A percentile compares a stretch with the other conserved stretches of the same genome.
Evolutionary conservation across 2,888 invertebrate genomes (phyloP).

Genomic region (Rotaria macrura): DNA sequence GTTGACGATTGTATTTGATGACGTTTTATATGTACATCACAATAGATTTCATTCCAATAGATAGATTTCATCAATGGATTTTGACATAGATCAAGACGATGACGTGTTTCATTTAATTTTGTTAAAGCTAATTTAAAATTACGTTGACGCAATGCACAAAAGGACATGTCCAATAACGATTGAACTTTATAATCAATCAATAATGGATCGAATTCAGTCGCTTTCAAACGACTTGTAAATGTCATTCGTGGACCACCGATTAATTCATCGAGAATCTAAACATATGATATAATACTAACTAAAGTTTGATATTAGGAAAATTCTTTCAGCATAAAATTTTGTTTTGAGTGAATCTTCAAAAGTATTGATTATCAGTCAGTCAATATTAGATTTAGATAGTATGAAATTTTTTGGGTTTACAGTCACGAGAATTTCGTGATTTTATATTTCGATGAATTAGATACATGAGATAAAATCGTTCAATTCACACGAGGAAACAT

Average conservation of each 20-base stretch:
- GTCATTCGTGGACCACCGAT: neutral
- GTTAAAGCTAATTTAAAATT: conserved; percentile 28
- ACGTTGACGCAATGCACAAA: conserved; percentile 28
- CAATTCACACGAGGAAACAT: too few relatives aligned
- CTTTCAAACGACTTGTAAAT: conserved; percentile 9
- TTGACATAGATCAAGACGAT: neutral
- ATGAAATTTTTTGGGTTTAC: too few relatives aligned
- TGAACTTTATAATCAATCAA: conserved; percentile 23
- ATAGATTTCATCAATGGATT: neutral
- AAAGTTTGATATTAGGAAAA: too few relatives aligned
- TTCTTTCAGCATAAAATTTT: too few relatives aligned
- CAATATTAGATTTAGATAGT: too few relatives aligned
- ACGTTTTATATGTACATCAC: conserved; percentile 18
- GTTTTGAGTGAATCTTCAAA: too few relatives aligned
- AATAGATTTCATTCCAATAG: conserved; percentile 11
- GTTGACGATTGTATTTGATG: neutral
- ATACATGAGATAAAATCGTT: too few relatives aligned
- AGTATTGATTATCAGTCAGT: too few relatives aligned
- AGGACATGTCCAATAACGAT: conserved; percentile 23
- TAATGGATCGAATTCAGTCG: neutral
- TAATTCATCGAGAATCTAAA: conserved; percentile 26
- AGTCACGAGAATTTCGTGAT: too few relatives aligned
- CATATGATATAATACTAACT: too few relatives aligned
- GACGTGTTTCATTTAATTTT: conserved; percentile 28
- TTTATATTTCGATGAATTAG: too few relatives aligned